Base-by-base conservation (phyloP, 2,888 invertebrate genomes). In the Trichogramma dendrolimi region DNA sequence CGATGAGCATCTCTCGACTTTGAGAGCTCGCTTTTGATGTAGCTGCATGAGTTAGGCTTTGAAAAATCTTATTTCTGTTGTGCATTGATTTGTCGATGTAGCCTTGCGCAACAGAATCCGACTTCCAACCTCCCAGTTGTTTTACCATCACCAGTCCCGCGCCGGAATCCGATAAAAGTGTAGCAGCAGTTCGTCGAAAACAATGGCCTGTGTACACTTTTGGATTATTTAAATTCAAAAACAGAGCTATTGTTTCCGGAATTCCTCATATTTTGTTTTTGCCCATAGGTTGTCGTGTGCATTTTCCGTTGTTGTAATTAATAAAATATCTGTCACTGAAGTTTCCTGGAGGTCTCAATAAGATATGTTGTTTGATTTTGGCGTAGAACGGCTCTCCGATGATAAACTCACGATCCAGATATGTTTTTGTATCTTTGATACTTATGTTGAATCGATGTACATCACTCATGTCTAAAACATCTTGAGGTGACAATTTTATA, bases 81-180 rank as follows among this genome's bases (percentile, higher is more conserved):
- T 43, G 55, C 44, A 83, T 6, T 6, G 61, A 64, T 5, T 60
- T 39, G 40, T 62, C 60, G 42, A 65, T 49, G 14, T 62, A 62
- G 2, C 54, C 53, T 60, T 63, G 11, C 6, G 53, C 60, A 4
- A 60, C 57, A 46, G 27, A 8, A 27, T 43, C 56, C n/a, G 67
- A 67, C 48, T 59, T 56, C 64, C 66, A 68, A 27, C 66, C 65
- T 38, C 68, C 65, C 27, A 60, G 50, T 10, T 60, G 38, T 39
- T 68, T 67, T 11, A 65, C 11, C 6, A 51, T 55, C 8, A 43
- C 40, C 6, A 67, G 48, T 39, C 63, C 61, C n/a, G 64, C 67
- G 38, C 65, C 68, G 41, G 66, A 56, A 48, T 70, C 58, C 14
- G 66, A 57, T 4, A 67, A 46, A 46, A 67, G 49, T 11, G 69